Evolutionary conservation across 2,888 invertebrate genomes (phyloP), one percentile per base, ranked within the genome.

Genomic region (Amphipyra tragopoginis): DNA sequence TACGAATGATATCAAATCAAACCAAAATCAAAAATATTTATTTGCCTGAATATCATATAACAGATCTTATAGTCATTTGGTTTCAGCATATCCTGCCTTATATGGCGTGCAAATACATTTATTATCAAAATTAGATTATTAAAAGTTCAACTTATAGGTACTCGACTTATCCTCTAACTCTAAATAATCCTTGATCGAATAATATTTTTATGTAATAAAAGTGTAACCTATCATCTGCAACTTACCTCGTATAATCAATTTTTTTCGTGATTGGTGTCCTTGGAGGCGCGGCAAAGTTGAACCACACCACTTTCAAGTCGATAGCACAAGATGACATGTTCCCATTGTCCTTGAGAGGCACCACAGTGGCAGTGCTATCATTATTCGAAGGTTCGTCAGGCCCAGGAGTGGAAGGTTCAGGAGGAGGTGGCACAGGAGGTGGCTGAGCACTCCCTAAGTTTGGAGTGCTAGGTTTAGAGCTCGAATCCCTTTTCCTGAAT

Each of bases 241-340:
- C 8, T 79, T 87, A 97, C 97, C 97, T 96, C 0, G 99, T 99
- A 82, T 97, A 98, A 88, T 99, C 99, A 78, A 99, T 98, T 93
- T 98, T 98, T 75, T 98, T 96, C 0, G 98, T 98, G 49, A 98
- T 98, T 0, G 99, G 98, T 1, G 98, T 98, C 68, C 98, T 96
- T 0, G 99, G 99, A 0, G 99, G 99, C 0, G 99, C 99, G 5
- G 99, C 99, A 92, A 99, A 99, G 89, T 99, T 99, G 83, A 99
- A 98, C 99, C 99, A 99, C 45, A 98, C 97, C 0, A 97, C 96
- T 87, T 97, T 97, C 58, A 99, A 92, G 85, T 99, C 98, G 55
- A 99, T 97, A 1, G 98, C 96, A 81, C 98, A 98, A 0, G 98
- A 98, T 0, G 98, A 97, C 0, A 97, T 97, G 82, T 97, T 97